Percentiles rank a stretch among this genome's conserved stretches.
Evolutionary conservation across 1,140 invertebrate species (phyloP).

Genomic region (Ridgeia piscesae): DNA sequence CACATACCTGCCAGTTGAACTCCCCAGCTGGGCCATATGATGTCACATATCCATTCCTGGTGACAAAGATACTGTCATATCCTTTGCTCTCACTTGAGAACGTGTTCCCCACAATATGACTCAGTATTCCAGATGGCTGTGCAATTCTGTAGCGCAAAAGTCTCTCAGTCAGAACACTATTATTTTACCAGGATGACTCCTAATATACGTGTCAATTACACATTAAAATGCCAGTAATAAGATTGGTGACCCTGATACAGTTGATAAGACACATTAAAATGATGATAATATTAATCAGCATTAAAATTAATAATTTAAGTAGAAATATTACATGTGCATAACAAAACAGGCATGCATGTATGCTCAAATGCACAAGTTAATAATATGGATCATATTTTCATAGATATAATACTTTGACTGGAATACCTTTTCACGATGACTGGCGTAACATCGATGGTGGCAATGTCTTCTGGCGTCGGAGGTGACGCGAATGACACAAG

Average conservation of each 20-base stretch:
- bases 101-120: neutral
- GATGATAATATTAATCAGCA: no score
- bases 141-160: neutral
- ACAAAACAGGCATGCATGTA: no score
- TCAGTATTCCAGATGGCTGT: neutral
- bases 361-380: no score
- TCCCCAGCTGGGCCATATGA: constrained; percentile 17
- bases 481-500: neutral
- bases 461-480: neutral
- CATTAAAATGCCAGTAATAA: no score
- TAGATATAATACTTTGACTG: constrained; percentile 3
- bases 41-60: constrained; percentile 3
- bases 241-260: no score
- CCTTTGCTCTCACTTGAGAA: constrained; percentile 14
- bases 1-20: constrained; percentile 21
- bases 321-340: no score
- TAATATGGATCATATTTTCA: neutral
- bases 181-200: neutral
- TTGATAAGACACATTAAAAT: no score
- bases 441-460: neutral
- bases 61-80: constrained; percentile 23
- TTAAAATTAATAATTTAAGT: no score
- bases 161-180: neutral
- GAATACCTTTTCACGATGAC: constrained; percentile 17
- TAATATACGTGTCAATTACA: no score